These are phyloP conservation scores for Acleris laterana DNA, from an alignment of 2,888 invertebrate species.

Conservation along the genomic window DNA sequence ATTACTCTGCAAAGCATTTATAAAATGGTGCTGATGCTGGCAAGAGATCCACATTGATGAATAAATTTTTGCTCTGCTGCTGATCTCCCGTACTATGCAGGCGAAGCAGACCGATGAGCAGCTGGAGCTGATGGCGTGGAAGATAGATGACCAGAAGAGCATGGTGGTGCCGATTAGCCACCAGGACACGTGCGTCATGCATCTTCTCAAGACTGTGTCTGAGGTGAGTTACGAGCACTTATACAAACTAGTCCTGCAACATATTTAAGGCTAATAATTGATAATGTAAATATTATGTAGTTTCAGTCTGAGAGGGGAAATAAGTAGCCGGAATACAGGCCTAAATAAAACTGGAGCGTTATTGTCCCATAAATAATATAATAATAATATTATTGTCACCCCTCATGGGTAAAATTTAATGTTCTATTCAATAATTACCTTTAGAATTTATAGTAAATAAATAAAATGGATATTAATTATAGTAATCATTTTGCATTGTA, in stretches of 20 bases:
- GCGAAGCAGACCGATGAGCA: conserved; percentile 90
- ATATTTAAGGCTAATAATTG: not conserved
- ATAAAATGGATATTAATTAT: no score
- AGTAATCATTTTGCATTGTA: no score
- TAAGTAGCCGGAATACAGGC: no score
- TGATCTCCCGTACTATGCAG: conserved; percentile 61
- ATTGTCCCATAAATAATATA: no score
- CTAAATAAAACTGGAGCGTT: no score
- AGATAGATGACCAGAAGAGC: conserved; percentile 89
- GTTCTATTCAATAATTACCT: no score
- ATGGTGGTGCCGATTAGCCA: conserved; percentile 79
- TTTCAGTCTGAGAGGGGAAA: not conserved
- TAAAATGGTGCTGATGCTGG: no score
- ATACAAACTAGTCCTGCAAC: not conserved
- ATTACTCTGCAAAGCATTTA: no score
- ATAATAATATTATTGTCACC: no score
- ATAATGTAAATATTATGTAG: not conserved
- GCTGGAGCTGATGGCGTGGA: conserved; percentile 89
- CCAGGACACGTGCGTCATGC: conserved; percentile 88
- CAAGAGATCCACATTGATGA: no score
- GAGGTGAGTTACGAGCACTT: conserved; percentile 75
- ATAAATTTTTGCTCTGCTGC: not conserved
- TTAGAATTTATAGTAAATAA: no score
- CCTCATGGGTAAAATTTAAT: no score
- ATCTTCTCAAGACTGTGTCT: conserved; percentile 90